Base-by-base conservation (phyloP, 2,888 invertebrate genomes). In the Mimas tiliae region DNA sequence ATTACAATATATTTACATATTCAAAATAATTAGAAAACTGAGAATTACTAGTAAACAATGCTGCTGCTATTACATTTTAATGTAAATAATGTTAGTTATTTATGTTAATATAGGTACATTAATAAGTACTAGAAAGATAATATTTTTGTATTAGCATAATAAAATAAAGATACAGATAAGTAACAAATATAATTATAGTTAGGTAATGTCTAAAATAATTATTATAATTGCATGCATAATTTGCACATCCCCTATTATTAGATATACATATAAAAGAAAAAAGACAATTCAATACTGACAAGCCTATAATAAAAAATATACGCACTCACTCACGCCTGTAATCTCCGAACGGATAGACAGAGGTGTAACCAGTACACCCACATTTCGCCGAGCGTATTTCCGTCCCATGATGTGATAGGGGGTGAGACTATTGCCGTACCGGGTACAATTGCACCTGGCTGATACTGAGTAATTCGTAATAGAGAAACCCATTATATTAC, bases 111-210 rank as follows among this genome's bases (percentile, higher is more conserved):
- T 38, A n/a, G n/a, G n/a, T n/a, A 42, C 58, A 58, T 58, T 12
- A 21, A 19, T 42, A 58, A 3, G 6, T 34, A 38, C 19, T 50
- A 50, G 19, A 50, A 50, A 50, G 42, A 48, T 34, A 42, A 55
- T 64, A 53, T 45, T 64, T 64, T 53, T 53, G 12, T 45, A 53
- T 53, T 53, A 58, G 58, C 58, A 19, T 58, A 58, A 58, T 58
- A 9, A 16, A 33, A 53, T 14, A 53, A 16, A 16, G 12, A 42
- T 42, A 42, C 58, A 12, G 19, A 19, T 58, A 58, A 12, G 19
- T 58, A 19, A 42, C 7, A 1, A 19, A 16, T 16, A 45, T 45
- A 27, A 27, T 1, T 27, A 27, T 27, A n/a, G n/a, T 42, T 11
- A 45, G 14, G 11, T 45, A 45, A 45, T 45, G 1, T 45, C 12